phyloP scores from a whole-genome alignment of 2,888 invertebrate species.

The Ophion ellenae region DNA sequence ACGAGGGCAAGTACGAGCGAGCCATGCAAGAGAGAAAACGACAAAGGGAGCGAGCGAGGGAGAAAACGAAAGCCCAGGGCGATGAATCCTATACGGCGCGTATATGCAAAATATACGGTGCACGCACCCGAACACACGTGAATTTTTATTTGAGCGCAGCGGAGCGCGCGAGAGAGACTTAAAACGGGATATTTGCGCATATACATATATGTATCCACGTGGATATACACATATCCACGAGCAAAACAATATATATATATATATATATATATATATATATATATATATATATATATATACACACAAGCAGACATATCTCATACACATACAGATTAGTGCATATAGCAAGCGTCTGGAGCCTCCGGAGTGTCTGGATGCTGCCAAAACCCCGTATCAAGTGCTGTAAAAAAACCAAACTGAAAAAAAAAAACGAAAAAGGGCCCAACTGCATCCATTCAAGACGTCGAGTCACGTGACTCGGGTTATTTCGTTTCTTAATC shows the following conservation, averaged over 20 bases:
- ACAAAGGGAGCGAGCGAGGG: constrained; percentile 24
- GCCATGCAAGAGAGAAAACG: constrained; percentile 42
- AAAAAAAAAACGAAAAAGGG: constrained; percentile 18
- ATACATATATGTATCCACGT: not conserved
- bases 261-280: not conserved
- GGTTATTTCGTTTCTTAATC: constrained; percentile 23
- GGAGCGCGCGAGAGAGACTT: constrained; percentile 76
- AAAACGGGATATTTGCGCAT: constrained; percentile 81
- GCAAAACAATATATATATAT: not conserved
- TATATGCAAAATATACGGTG: constrained; percentile 65
- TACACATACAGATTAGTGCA: constrained; percentile 57
- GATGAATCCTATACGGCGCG: constrained; percentile 42
- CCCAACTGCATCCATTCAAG: constrained; percentile 13
- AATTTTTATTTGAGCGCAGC: constrained; percentile 72
- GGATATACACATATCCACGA: not conserved
- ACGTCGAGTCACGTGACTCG: not conserved
- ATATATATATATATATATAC: not conserved
- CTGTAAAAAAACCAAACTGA: not conserved
- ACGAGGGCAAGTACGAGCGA: constrained; percentile 60
- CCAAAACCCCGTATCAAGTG: constrained; percentile 4
- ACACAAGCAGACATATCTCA: not conserved
- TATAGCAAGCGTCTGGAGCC: constrained; percentile 47
- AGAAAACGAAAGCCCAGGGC: constrained; percentile 59
- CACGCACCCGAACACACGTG: constrained; percentile 42
- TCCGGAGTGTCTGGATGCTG: constrained; percentile 36